Percentiles rank a stretch among this genome's conserved stretches.
Conservation (phyloP, 2,113 vertebrate species). For the Forbesichthys papilliferus region DNA sequence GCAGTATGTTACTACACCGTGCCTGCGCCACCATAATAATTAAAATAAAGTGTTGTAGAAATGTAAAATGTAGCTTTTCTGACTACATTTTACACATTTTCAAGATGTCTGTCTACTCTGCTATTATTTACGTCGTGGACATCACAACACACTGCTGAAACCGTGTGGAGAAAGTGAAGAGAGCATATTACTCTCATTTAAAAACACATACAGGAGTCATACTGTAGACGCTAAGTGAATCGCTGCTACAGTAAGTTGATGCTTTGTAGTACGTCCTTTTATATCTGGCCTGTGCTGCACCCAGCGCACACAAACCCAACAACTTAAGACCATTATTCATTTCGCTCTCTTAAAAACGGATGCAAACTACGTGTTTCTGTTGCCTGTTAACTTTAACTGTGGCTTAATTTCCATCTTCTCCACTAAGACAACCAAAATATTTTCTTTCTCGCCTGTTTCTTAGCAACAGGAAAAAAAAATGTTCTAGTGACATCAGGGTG, state of each 20-base stretch:
- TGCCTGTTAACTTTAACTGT: slow-evolving; percentile 48
- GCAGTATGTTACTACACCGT: too few species aligned
- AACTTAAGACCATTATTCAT: slow-evolving; percentile 46
- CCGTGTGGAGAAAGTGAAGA: background rate
- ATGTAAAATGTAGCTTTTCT: too few species aligned
- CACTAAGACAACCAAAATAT: slow-evolving; percentile 74
- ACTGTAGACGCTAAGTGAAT: slow-evolving; percentile 39
- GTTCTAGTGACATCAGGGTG: slow-evolving; percentile 77
- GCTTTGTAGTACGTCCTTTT: slow-evolving; percentile 36
- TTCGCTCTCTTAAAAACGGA: slow-evolving; percentile 54
- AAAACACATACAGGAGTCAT: too few species aligned
- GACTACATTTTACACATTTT: too few species aligned
- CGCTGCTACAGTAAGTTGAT: slow-evolving; percentile 21
- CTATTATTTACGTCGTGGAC: background rate
- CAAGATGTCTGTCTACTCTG: too few species aligned
- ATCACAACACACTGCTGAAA: background rate
- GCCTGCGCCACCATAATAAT: too few species aligned
- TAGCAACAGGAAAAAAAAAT: slow-evolving; percentile 76
- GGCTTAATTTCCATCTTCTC: slow-evolving; percentile 60
- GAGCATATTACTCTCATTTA: too few species aligned
- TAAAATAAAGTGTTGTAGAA: too few species aligned
- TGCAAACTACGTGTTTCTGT: slow-evolving; percentile 37
- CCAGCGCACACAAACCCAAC: slow-evolving; percentile 34
- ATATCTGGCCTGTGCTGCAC: slow-evolving; percentile 3
- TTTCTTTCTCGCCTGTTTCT: slow-evolving; percentile 72